Evolutionary conservation across 2,888 invertebrate genomes (phyloP).

Genomic region (Limenitis camilla): DNA sequence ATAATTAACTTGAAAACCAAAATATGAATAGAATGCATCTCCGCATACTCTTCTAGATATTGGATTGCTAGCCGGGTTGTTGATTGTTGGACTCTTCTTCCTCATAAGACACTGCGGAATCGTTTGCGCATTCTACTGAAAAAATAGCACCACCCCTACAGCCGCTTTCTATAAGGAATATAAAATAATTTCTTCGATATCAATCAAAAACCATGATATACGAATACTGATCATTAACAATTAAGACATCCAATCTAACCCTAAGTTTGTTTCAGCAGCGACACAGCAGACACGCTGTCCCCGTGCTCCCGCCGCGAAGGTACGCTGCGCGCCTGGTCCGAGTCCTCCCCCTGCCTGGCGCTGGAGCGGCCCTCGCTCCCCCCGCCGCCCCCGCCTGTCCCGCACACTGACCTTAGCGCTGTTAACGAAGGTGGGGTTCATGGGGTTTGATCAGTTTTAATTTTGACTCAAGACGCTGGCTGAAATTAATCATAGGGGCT

Average conservation of each 20-base stretch:
- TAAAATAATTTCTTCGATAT: too few species aligned
- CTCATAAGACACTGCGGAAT: too few species aligned
- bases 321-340: constrained; percentile 40
- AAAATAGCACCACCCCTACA: too few species aligned
- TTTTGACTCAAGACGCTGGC: constrained; percentile 42
- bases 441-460: not conserved
- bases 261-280: constrained; percentile 48
- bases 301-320: constrained; percentile 25
- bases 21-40: too few species aligned
- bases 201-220: too few species aligned
- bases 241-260: not conserved
- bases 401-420: constrained; percentile 64
- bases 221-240: too few species aligned
- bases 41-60: too few species aligned
- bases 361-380: constrained; percentile 52
- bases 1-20: too few species aligned
- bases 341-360: constrained; percentile 60
- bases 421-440: constrained; percentile 65
- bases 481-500: constrained; percentile 25
- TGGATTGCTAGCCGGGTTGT: too few species aligned
- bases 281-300: constrained; percentile 50
- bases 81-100: too few species aligned
- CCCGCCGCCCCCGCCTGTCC: constrained; percentile 39
- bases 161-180: too few species aligned
- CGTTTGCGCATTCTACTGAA: too few species aligned